A percentile compares a stretch with the other conserved stretches of the same genome.
These are phyloP conservation scores for Grallaria varia DNA, from an alignment of 2,113 vertebrate species.

Conservation along the genomic window DNA sequence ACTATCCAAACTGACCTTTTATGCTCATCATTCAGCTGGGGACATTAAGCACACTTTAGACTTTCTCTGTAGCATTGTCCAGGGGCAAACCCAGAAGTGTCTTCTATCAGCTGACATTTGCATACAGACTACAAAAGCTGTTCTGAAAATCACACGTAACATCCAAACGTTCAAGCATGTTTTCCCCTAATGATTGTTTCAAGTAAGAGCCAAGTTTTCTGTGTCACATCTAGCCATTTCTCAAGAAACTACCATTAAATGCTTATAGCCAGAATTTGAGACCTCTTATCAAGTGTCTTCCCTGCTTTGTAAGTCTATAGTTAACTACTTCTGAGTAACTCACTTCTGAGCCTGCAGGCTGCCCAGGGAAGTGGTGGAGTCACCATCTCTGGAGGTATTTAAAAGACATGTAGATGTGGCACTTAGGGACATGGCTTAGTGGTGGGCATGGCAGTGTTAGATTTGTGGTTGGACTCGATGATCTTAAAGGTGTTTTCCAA, in stretches of 20 bases:
- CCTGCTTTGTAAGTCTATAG: not conserved
- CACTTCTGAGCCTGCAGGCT: not conserved
- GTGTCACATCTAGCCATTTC: not conserved
- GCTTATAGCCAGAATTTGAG: not conserved
- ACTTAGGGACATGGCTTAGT: not conserved
- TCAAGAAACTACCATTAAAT: not conserved
- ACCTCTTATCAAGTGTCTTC: not conserved
- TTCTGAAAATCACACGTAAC: not conserved
- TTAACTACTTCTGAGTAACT: not conserved
- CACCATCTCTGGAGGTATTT: not conserved
- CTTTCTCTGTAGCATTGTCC: not conserved
- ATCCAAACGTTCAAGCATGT: not conserved
- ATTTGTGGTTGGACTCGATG: not conserved
- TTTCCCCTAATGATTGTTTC: not conserved
- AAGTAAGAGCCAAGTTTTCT: not conserved
- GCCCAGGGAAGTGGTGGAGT: not conserved
- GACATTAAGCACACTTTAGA: not conserved
- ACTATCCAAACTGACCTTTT: not conserved
- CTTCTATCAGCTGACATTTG: not conserved
- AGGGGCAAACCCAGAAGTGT: not conserved
- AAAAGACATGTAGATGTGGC: not conserved
- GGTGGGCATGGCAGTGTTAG: not conserved
- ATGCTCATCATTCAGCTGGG: accelerated
- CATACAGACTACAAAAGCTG: not conserved
- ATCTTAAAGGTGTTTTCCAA: not conserved